Conservation (phyloP, 2,797 vertebrate genomes). For the Huso huso region DNA sequence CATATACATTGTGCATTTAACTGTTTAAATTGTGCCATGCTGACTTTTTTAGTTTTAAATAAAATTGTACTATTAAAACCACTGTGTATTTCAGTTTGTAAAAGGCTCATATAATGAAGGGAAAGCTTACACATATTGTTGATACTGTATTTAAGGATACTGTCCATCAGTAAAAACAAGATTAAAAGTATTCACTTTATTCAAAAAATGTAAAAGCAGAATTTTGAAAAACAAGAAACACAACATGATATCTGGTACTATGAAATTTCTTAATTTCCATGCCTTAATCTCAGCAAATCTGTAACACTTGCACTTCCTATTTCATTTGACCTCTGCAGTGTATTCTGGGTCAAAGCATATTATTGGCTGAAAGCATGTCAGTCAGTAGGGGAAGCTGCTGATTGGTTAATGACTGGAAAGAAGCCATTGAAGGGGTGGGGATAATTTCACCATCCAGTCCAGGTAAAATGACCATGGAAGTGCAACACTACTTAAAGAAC, state of each 20-base stretch:
- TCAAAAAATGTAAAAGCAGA: background rate
- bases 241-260: background rate
- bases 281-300: too few relatives aligned
- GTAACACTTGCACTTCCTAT: too few relatives aligned
- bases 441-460: slow-evolving; percentile 39
- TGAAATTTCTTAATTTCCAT: too few relatives aligned
- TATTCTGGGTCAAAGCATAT: too few relatives aligned
- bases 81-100: slow-evolving; percentile 4
- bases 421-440: background rate
- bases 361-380: too few relatives aligned
- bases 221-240: background rate
- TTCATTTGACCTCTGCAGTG: too few relatives aligned
- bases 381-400: too few relatives aligned
- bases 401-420: too few relatives aligned
- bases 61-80: slow-evolving; percentile 76
- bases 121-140: background rate
- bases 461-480: slow-evolving; percentile 46
- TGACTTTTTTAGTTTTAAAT: slow-evolving; percentile 95
- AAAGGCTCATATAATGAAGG: slow-evolving; percentile 1
- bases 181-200: background rate
- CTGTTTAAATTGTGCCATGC: slow-evolving; percentile 64
- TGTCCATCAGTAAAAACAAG: background rate
- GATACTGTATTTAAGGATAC: background rate
- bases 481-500: slow-evolving; percentile 34
- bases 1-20: slow-evolving; percentile 61